phyloP scores from a whole-genome alignment of 2,797 vertebrate genomes.

The Gadopsis bispinosus region DNA sequence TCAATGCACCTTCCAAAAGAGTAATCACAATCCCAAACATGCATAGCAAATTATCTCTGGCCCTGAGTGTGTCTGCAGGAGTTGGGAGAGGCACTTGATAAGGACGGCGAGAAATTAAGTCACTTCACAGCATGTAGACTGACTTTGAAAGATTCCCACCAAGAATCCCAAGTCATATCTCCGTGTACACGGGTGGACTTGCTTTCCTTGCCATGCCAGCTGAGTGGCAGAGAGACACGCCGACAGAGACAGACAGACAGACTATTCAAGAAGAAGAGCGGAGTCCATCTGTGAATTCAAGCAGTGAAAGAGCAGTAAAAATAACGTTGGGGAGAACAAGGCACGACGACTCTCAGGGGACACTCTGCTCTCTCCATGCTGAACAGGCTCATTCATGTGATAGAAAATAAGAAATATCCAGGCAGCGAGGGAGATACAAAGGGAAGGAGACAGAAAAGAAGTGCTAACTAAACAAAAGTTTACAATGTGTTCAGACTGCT shows the following conservation, averaged over 20 bases:
- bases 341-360: constrained; percentile 58
- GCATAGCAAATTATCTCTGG: constrained; percentile 58
- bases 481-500: constrained; percentile 29
- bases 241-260: constrained; percentile 25
- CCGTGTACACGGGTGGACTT: constrained; percentile 40
- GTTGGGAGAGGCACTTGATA: constrained; percentile 59
- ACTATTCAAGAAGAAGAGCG: constrained; percentile 41
- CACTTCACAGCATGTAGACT: constrained; percentile 65
- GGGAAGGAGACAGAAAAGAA: constrained; percentile 28
- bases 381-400: constrained; percentile 65
- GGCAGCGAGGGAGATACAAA: constrained; percentile 35
- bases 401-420: constrained; percentile 59
- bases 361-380: constrained; percentile 52
- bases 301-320: constrained; percentile 70
- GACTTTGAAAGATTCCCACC: constrained; percentile 66
- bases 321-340: constrained; percentile 67
- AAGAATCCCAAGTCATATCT: constrained; percentile 58
- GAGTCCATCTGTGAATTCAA: constrained; percentile 66
- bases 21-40: constrained; percentile 52
- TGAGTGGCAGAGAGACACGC: constrained; percentile 45
- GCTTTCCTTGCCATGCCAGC: constrained; percentile 41
- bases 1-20: constrained; percentile 42
- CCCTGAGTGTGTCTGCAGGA: constrained; percentile 54
- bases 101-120: constrained; percentile 64
- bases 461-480: constrained; percentile 45